Conservation (phyloP, 2,888 invertebrate genomes). For the Lochmaea capreae region DNA sequence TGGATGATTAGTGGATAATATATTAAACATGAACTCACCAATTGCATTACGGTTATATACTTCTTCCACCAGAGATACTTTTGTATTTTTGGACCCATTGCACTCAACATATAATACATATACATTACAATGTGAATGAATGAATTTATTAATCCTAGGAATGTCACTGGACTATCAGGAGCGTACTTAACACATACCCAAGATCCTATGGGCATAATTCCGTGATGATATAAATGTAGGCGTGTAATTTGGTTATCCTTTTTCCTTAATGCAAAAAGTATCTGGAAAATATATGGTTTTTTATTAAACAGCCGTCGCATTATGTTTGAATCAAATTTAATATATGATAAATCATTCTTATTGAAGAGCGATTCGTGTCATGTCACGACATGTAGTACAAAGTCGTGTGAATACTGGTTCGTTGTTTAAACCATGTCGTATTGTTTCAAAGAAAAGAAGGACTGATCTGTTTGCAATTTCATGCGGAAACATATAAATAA, state of each 20-base stretch:
- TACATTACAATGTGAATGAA: slow-evolving; percentile 29
- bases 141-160: slow-evolving; percentile 26
- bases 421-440: too few species aligned
- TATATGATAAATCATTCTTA: too few species aligned
- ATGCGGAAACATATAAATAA: too few species aligned
- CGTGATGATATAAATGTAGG: slow-evolving; percentile 29
- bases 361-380: too few species aligned
- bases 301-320: too few species aligned
- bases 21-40: slow-evolving; percentile 2
- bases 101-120: slow-evolving; percentile 26
- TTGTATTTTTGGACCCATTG: slow-evolving; percentile 25
- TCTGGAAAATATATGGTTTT: slow-evolving; percentile 9
- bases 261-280: slow-evolving; percentile 29
- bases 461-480: too few species aligned
- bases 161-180: slow-evolving; percentile 28
- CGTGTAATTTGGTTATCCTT: slow-evolving; percentile 29
- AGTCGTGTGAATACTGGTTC: too few species aligned
- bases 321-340: not conserved
- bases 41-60: slow-evolving; percentile 24
- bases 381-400: too few species aligned
- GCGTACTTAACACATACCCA: slow-evolving; percentile 27
- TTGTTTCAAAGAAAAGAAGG: too few species aligned
- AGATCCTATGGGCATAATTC: slow-evolving; percentile 15
- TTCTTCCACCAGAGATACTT: slow-evolving; percentile 35
- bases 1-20: not conserved